Evolutionary conservation across 1,140 invertebrate species (phyloP), one percentile per base, ranked within the genome.

Genomic region (Galleria mellonella): DNA sequence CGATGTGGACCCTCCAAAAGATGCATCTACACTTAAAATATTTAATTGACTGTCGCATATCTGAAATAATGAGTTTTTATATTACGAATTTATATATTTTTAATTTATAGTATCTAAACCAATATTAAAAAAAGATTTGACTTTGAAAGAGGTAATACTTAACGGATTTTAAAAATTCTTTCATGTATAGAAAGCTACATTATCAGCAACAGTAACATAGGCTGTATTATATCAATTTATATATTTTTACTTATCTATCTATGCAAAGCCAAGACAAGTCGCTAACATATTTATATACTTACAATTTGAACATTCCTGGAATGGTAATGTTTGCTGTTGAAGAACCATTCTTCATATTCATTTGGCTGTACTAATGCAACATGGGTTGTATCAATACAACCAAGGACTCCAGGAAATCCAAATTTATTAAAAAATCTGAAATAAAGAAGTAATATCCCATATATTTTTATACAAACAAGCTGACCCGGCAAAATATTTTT

Each of bases 21-120:
- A 33, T 14, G 51, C 38, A 42, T 59, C 47, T 12, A 59, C 44
- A 32, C 28, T 32, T 8, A 51, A 29, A 15, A 51, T 43, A 30
- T 40, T 50, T 33, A 47, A 28, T 23, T 55, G 33, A 7, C 43
- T 38, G 47, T 59, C 56, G 38, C 51, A 47, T 11, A 59, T 59
- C 47, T 59, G 41, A 28, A 49, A 58, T 8, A 12, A 13, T 35
- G 14, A 13, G 5, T 13, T n/a, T 4, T n/a, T n/a, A n/a, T n/a
- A 10, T 31, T 31, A 31, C 11, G 2, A 35, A 10, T 35, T 4
- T 35, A 12, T 6, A 12, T 13, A 35, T 13, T 6, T 35, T 13
- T 32, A 32, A 32, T 9, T n/a, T n/a, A n/a, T 9, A 32, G 14
- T 35, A 2, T 35, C 32, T 13, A 12, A 35, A 35, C 14, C 3